Conservation (phyloP, 2,113 vertebrate species). For the Taxidea taxus region DNA sequence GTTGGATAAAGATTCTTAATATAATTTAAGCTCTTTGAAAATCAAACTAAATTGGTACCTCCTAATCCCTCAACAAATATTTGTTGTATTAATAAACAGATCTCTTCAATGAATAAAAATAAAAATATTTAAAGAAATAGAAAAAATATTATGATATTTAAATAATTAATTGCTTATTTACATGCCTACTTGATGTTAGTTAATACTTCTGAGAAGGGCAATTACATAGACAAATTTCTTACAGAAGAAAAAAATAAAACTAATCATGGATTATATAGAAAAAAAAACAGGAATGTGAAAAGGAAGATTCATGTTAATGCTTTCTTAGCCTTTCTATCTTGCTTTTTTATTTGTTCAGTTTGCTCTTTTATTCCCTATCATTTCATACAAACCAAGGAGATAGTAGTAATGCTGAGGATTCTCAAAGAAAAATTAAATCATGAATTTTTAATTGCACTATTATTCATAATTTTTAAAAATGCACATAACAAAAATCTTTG, state of each 20-base stretch:
- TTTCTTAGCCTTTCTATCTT: not conserved
- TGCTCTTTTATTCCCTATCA: not conserved
- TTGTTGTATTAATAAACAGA: not conserved
- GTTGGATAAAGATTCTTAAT: not conserved
- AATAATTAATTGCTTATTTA: not conserved
- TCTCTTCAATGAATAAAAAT: not conserved
- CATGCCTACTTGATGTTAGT: not conserved
- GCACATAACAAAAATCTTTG: not conserved
- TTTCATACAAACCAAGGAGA: not conserved
- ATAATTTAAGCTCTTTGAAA: not conserved
- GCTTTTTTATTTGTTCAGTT: not conserved
- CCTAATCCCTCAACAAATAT: not conserved
- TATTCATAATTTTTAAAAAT: not conserved
- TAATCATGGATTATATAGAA: not conserved
- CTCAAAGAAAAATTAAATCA: not conserved
- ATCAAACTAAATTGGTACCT: not conserved
- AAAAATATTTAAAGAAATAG: not conserved
- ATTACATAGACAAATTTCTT: not conserved
- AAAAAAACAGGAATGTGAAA: not conserved
- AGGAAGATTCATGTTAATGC: not conserved
- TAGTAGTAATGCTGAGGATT: not conserved
- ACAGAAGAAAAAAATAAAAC: not conserved
- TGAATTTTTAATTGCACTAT: not conserved
- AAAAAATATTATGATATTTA: not conserved
- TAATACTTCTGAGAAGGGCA: not conserved